Percentiles rank a stretch among this genome's conserved stretches.
Evolutionary conservation across 2,797 vertebrate genomes (phyloP).

Genomic region (Uromys caudimaculatus): DNA sequence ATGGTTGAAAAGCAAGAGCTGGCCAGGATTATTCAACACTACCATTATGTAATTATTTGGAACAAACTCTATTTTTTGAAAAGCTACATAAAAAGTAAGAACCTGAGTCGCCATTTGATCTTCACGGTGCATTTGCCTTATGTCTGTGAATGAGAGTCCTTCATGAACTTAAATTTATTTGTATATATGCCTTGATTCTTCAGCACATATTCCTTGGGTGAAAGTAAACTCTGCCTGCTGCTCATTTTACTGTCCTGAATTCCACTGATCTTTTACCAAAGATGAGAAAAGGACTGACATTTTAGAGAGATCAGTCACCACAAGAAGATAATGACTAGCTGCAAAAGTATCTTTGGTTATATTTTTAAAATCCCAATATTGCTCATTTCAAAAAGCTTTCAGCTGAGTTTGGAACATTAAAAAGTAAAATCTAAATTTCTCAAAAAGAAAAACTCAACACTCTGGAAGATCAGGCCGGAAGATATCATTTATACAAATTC

Average conservation of each 20-base stretch:
- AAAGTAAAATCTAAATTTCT: neutral
- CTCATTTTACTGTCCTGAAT: conserved; percentile 35
- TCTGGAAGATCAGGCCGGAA: neutral
- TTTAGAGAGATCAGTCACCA: neutral
- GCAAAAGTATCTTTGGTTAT: neutral
- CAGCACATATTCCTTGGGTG: neutral
- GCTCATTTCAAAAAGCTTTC: neutral
- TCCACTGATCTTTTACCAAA: conserved; percentile 13
- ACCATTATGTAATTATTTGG: conserved; percentile 21
- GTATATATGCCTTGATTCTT: neutral
- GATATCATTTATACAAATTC: neutral
- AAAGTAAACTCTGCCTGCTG: neutral
- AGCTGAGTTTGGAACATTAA: conserved; percentile 1
- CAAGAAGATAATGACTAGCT: neutral
- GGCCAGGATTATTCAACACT: neutral
- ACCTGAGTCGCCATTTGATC: neutral
- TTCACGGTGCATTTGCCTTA: neutral
- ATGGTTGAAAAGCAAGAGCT: neutral
- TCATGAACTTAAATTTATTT: conserved; percentile 17
- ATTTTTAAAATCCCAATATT: neutral
- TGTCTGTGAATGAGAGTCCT: neutral
- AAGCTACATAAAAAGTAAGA: conserved; percentile 17
- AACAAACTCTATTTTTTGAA: conserved; percentile 35
- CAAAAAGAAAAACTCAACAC: conserved; percentile 16
- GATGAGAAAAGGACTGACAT: neutral